phyloP scores from a whole-genome alignment of 2,797 vertebrate genomes.

The Gallinago solitaria region DNA sequence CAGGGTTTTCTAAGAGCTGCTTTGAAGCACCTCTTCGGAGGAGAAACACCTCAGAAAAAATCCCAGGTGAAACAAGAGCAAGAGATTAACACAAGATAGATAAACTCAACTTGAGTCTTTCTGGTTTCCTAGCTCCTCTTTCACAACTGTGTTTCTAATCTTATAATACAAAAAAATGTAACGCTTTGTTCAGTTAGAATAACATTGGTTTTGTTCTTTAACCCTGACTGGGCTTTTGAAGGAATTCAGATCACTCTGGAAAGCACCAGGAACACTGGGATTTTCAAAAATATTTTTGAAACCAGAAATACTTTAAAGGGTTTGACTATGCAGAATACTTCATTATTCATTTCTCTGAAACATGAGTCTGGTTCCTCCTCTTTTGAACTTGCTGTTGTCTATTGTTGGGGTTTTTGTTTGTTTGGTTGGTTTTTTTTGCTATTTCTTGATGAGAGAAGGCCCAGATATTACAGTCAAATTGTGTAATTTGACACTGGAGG shows the following conservation, averaged over 20 bases:
- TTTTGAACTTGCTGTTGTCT: background rate
- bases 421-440: background rate
- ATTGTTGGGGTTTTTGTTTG: background rate
- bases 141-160: background rate
- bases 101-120: background rate
- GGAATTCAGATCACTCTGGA: conserved; percentile 49
- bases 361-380: background rate
- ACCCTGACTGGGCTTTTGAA: conserved; percentile 45
- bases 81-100: background rate
- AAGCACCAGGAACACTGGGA: conserved; percentile 2
- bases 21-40: background rate
- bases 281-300: conserved; percentile 27
- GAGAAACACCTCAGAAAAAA: background rate
- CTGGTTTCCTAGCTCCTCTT: background rate
- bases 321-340: conserved; percentile 16
- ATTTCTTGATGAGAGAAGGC: background rate
- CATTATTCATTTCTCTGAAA: conserved; percentile 24
- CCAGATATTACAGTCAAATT: background rate
- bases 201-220: conserved; percentile 25
- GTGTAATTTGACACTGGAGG: background rate
- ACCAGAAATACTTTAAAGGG: background rate
- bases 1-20: fast-evolving
- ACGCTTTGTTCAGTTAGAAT: conserved; percentile 10
- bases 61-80: background rate
- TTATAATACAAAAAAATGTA: background rate